Percentiles rank a stretch among this genome's conserved stretches.
Conservation (phyloP, 2,888 invertebrate genomes). For the Troides oblongomaculatus region DNA sequence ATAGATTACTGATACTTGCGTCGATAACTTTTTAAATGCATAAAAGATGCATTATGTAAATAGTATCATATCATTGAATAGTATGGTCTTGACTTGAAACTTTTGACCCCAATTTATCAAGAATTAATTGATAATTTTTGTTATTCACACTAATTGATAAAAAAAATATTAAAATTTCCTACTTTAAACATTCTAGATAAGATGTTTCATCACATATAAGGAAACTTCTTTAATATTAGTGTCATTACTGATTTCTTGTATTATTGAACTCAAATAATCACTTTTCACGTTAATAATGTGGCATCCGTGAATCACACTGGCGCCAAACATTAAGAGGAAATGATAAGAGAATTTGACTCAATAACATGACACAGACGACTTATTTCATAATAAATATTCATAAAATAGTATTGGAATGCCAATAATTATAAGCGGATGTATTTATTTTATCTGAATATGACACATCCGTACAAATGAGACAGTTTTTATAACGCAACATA, state of each 20-base stretch:
- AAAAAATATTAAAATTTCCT: no score
- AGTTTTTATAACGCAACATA: conserved; percentile 19
- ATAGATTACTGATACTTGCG: no score
- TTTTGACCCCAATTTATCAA: conserved; percentile 17
- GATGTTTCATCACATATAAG: not conserved
- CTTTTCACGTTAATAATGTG: not conserved
- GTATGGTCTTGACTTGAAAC: conserved; percentile 15
- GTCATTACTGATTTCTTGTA: not conserved
- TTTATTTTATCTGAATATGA: conserved; percentile 15
- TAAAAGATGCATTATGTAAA: no score
- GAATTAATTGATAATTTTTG: conserved; percentile 5
- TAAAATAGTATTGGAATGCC: conserved; percentile 15
- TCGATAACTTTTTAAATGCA: no score
- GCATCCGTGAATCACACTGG: conserved; percentile 13
- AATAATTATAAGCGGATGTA: conserved; percentile 17
- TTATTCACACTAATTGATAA: no score
- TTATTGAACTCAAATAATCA: conserved; percentile 17
- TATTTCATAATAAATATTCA: conserved; percentile 26
- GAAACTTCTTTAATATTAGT: not conserved
- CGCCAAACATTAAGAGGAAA: conserved; percentile 24
- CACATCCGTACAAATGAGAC: conserved; percentile 15
- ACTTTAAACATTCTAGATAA: no score
- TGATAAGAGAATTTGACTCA: conserved; percentile 21
- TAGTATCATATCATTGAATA: not conserved
- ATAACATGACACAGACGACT: conserved; percentile 16